These are phyloP conservation scores for Brachymystax lenok DNA, from an alignment of 2,797 vertebrate species.

Conservation along the genomic window DNA sequence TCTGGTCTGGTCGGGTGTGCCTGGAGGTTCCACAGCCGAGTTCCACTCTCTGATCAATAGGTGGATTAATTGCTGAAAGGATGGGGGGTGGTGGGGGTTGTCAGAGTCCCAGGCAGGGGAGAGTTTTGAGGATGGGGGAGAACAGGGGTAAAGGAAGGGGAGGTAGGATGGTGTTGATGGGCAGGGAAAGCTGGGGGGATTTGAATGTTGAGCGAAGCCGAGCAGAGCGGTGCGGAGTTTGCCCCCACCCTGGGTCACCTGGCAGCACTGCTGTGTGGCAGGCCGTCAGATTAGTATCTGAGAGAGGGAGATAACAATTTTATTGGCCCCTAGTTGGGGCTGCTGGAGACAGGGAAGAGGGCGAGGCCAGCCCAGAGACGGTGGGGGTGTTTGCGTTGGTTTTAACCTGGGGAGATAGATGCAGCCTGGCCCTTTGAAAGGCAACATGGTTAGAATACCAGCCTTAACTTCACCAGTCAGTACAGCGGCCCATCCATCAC, in stretches of 20 bases:
- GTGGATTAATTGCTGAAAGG: conserved; percentile 79
- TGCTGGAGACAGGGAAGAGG: conserved; percentile 75
- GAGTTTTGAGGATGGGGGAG: conserved; percentile 48
- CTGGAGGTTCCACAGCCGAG: conserved; percentile 57
- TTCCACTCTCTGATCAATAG: conserved; percentile 76
- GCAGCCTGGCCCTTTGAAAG: conserved; percentile 64
- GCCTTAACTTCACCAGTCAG: conserved; percentile 47
- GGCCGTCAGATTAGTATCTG: conserved; percentile 97
- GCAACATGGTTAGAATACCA: conserved; percentile 77
- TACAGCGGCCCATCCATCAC: conserved; percentile 65
- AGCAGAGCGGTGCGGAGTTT: conserved; percentile 39
- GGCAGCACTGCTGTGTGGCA: conserved; percentile 84
- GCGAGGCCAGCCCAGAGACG: conserved; percentile 71
- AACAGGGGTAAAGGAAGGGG: conserved; percentile 22
- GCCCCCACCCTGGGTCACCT: conserved; percentile 87
- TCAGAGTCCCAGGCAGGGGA: conserved; percentile 69
- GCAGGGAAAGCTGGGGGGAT: conserved; percentile 73
- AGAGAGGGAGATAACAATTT: conserved; percentile 92
- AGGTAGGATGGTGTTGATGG: conserved; percentile 78
- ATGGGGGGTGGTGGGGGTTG: conserved; percentile 46
- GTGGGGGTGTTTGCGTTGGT: conserved; percentile 84
- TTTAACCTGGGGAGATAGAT: conserved; percentile 85
- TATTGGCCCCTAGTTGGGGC: conserved; percentile 85
- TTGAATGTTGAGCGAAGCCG: conserved; percentile 67
- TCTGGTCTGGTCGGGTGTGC: neutral